phyloP scores from a whole-genome alignment of 2,797 vertebrate genomes.

The Enteromius argenteus region DNA sequence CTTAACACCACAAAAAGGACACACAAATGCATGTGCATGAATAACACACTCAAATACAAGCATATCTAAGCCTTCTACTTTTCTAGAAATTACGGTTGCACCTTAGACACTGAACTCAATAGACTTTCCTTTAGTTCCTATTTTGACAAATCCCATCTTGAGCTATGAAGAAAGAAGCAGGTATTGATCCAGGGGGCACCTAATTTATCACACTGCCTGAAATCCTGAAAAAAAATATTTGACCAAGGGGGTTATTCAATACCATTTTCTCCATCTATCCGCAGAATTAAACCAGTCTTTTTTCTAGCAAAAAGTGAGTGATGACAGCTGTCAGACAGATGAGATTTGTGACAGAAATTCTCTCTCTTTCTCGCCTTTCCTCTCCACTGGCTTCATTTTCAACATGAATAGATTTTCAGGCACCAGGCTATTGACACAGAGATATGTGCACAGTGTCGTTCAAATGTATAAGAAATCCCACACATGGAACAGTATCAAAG shows the following conservation, averaged over 20 bases:
- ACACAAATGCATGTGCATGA: neutral
- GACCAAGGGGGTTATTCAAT: conserved; percentile 95
- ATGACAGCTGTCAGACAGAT: conserved; percentile 80
- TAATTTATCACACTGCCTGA: conserved; percentile 96
- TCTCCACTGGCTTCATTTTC: conserved; percentile 74
- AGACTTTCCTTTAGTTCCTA: conserved; percentile 83
- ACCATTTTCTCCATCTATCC: conserved; percentile 89
- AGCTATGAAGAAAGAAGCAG: conserved; percentile 91
- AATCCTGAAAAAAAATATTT: conserved; percentile 92
- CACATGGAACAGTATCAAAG: conserved; percentile 49
- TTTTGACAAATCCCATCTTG: conserved; percentile 98
- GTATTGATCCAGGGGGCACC: conserved; percentile 94
- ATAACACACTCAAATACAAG: conserved; percentile 31
- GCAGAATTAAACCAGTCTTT: conserved; percentile 76
- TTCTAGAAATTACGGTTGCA: conserved; percentile 69
- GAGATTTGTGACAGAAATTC: conserved; percentile 75
- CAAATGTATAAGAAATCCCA: conserved; percentile 44
- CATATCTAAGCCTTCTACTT: conserved; percentile 49
- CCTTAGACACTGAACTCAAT: conserved; percentile 89
- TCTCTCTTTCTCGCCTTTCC: conserved; percentile 66
- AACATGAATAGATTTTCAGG: conserved; percentile 72
- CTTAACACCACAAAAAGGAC: conserved; percentile 34
- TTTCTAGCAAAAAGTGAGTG: conserved; percentile 72
- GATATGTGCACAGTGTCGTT: conserved; percentile 47
- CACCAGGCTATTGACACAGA: conserved; percentile 69